A percentile compares a stretch with the other conserved stretches of the same genome.
phyloP scores from a whole-genome alignment of 2,797 vertebrate genomes.

The Lacerta viridis region DNA sequence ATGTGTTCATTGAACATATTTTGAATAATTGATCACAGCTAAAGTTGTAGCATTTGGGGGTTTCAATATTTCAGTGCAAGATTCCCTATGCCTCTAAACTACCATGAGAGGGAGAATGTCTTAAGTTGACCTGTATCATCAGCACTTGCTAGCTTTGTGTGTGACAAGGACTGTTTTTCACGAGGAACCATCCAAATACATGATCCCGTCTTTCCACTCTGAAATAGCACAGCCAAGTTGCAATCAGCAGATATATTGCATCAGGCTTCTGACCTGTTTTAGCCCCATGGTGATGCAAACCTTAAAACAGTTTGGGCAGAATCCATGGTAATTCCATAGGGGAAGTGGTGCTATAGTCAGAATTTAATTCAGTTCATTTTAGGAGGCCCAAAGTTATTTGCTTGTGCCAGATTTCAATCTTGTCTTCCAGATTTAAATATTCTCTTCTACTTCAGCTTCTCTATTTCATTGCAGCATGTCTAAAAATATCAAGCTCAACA shows the following conservation, averaged over 20 bases:
- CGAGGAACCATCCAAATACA: neutral
- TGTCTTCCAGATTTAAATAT: too few relatives aligned
- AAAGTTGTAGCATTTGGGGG: neutral
- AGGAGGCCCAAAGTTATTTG: neutral
- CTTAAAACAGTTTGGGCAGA: neutral
- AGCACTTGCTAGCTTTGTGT: neutral
- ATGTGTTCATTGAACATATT: neutral
- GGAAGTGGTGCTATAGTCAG: neutral
- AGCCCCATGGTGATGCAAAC: neutral
- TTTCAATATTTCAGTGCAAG: neutral
- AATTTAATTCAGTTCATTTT: neutral
- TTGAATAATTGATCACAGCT: neutral
- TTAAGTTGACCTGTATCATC: neutral
- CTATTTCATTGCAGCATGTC: neutral
- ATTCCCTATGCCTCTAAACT: neutral
- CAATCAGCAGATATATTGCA: too few relatives aligned
- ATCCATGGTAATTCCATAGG: neutral
- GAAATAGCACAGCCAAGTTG: neutral
- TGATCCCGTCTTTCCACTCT: neutral
- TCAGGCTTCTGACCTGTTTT: neutral
- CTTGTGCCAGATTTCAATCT: neutral
- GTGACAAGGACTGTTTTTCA: neutral
- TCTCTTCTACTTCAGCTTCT: neutral
- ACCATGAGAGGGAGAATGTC: neutral
- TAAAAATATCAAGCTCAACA: neutral